phyloP scores from a whole-genome alignment of 2,113 vertebrate genomes.

The Puffinus mauretanicus region DNA sequence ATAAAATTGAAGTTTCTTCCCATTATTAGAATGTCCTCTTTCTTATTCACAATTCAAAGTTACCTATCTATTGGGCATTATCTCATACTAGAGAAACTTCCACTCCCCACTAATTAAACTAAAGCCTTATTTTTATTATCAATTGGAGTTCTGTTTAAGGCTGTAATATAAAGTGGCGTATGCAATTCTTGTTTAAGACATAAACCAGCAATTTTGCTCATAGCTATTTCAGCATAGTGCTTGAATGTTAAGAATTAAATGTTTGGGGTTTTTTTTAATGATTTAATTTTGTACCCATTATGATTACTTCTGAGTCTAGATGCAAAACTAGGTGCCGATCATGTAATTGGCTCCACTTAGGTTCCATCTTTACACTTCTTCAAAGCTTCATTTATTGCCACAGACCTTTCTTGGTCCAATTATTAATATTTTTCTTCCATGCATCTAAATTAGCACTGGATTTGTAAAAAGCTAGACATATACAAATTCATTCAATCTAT shows the following conservation, averaged over 20 bases:
- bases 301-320: neutral
- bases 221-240: neutral
- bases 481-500: neutral
- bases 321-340: neutral
- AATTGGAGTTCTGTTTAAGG: neutral
- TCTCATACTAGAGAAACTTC: neutral
- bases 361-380: neutral
- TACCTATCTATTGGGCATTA: neutral
- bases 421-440: neutral
- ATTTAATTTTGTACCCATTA: neutral
- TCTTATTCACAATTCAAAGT: neutral
- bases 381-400: neutral
- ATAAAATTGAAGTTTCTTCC: conserved; percentile 43
- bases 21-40: neutral
- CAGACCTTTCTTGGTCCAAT: neutral
- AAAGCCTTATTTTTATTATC: neutral
- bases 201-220: neutral
- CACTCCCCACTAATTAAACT: neutral
- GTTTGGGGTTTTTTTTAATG: fast-evolving
- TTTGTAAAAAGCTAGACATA: neutral
- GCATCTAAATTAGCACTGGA: neutral
- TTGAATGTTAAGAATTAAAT: neutral
- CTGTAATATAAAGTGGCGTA: neutral
- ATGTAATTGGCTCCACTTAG: neutral
- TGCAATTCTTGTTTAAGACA: neutral